A percentile compares a stretch with the other conserved stretches of the same genome.
Conservation (phyloP, 2,888 invertebrate species). For the Alentia gelatinosa region DNA sequence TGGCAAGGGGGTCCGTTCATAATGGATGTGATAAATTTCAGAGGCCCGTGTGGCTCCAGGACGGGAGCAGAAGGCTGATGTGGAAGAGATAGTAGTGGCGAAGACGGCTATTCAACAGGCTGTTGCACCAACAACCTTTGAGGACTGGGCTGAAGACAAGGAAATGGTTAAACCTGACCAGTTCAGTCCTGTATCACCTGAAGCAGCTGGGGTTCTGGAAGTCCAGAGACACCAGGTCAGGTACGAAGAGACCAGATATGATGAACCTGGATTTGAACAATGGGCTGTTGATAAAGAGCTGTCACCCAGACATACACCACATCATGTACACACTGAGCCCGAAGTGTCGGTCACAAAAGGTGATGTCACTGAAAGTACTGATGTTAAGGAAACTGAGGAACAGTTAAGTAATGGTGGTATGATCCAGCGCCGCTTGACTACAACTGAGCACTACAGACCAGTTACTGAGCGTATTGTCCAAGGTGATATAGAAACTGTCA, state of each 20-base stretch:
- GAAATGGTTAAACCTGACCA: background rate
- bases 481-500: conserved; percentile 50
- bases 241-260: background rate
- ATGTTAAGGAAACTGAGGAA: conserved; percentile 54
- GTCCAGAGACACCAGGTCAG: conserved; percentile 13
- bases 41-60: conserved; percentile 40
- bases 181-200: background rate
- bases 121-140: conserved; percentile 34
- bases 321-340: background rate
- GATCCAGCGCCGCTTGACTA: conserved; percentile 28
- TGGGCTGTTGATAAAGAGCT: conserved; percentile 38
- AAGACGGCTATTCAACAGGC: conserved; percentile 17
- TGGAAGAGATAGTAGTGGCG: conserved; percentile 36
- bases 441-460: conserved; percentile 44
- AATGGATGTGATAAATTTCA: conserved; percentile 50
- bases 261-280: background rate
- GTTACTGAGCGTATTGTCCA: conserved; percentile 31
- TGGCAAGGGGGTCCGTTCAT: conserved; percentile 15
- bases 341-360: conserved; percentile 42
- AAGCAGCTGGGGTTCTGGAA: conserved; percentile 20
- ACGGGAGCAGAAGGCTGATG: conserved; percentile 2
- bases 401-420: conserved; percentile 53
- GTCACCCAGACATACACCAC: background rate
- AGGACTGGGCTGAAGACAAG: conserved; percentile 46
- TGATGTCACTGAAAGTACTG: conserved; percentile 2